Evolutionary conservation across 2,888 invertebrate genomes (phyloP).

Genomic region (Malthinus flaveolus): DNA sequence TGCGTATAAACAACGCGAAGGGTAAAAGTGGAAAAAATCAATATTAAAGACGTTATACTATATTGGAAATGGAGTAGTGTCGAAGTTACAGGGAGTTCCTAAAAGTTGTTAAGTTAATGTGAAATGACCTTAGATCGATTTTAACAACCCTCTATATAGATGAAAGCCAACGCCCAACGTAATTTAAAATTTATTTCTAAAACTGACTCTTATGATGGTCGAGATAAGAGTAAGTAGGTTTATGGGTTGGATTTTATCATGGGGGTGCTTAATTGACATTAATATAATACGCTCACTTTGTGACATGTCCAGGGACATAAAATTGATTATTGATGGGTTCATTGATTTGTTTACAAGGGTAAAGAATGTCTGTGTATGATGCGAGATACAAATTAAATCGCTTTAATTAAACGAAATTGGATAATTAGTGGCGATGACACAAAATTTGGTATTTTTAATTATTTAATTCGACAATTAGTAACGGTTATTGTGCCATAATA

Average conservation of each 20-base stretch:
- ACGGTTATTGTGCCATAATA: no score
- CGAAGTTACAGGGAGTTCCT: background rate
- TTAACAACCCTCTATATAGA: slow-evolving; percentile 16
- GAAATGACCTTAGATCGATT: slow-evolving; percentile 20
- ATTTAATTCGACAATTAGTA: no score
- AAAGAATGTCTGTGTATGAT: no score
- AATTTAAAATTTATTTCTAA: slow-evolving; percentile 10
- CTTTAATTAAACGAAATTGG: slow-evolving; percentile 10
- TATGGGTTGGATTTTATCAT: slow-evolving; percentile 17
- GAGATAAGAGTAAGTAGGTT: slow-evolving; percentile 14
- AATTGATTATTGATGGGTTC: slow-evolving; percentile 23
- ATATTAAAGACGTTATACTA: slow-evolving; percentile 21
- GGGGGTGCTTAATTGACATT: slow-evolving; percentile 27
- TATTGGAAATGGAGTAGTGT: slow-evolving; percentile 2
- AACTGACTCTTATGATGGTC: slow-evolving; percentile 5
- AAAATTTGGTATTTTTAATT: no score
- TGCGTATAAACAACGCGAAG: no score
- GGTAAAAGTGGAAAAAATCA: slow-evolving; percentile 1
- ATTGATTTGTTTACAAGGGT: slow-evolving; percentile 20
- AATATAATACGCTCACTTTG: slow-evolving; percentile 10
- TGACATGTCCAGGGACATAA: slow-evolving; percentile 12
- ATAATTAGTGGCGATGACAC: background rate
- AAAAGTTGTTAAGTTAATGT: slow-evolving; percentile 22
- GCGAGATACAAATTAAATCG: slow-evolving; percentile 7
- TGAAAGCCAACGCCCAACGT: slow-evolving; percentile 14